phyloP scores from a whole-genome alignment of 2,113 vertebrate genomes.

The Spea multiplicata region DNA sequence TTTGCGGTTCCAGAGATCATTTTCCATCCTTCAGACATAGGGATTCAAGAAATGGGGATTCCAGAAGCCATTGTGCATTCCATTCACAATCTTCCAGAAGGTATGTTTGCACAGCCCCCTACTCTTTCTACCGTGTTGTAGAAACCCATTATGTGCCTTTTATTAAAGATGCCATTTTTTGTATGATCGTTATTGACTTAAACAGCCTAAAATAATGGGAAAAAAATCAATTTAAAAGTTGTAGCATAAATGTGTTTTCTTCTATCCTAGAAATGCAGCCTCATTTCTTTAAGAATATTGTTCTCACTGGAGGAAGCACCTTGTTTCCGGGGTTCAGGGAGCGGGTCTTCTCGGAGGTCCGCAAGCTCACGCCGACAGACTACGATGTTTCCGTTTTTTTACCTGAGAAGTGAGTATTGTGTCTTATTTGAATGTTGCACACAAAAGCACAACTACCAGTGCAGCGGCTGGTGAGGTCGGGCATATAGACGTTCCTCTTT shows the following conservation, averaged over 20 bases:
- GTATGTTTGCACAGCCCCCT: slow-evolving; percentile 56
- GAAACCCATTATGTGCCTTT: too few relatives aligned
- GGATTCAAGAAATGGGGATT: slow-evolving; percentile 96
- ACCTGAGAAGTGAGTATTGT: slow-evolving; percentile 82
- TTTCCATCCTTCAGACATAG: slow-evolving; percentile 93
- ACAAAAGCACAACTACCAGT: neutral
- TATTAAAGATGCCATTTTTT: too few relatives aligned
- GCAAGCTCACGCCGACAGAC: slow-evolving; percentile 87
- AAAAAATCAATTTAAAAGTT: too few relatives aligned
- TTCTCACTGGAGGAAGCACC: slow-evolving; percentile 90
- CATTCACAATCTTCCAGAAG: slow-evolving; percentile 89
- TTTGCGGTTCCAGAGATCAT: slow-evolving; percentile 97
- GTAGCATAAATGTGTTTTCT: neutral
- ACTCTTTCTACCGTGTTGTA: too few relatives aligned
- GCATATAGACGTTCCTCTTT: too few relatives aligned
- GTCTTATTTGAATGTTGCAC: neutral
- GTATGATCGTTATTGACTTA: too few relatives aligned
- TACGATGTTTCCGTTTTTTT: slow-evolving; percentile 84
- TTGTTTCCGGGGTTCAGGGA: slow-evolving; percentile 91
- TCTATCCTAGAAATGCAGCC: slow-evolving; percentile 90
- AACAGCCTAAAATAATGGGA: too few relatives aligned
- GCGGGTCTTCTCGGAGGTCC: slow-evolving; percentile 86
- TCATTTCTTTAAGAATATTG: slow-evolving; percentile 95
- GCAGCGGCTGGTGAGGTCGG: too few relatives aligned
- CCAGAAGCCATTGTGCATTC: slow-evolving; percentile 92